Base-by-base conservation (phyloP, 2,888 invertebrate species). In the Andricus quercusramuli region DNA sequence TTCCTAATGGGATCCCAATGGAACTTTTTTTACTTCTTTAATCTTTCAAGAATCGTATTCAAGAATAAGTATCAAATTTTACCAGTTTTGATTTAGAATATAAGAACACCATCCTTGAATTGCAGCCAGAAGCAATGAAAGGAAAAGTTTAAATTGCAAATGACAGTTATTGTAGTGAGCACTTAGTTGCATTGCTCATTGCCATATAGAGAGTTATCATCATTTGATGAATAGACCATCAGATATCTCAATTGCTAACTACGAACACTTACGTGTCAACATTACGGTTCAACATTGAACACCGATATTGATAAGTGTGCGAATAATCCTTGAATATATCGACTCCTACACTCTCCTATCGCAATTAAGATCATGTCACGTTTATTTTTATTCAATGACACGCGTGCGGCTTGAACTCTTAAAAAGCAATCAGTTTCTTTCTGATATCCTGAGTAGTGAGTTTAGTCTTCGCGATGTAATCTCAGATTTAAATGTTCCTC, bases 371-470 rank as follows among this genome's bases (percentile, higher is more conserved):
- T 68, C 68, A 68, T 41, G 68, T 68, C 68, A 68, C 44, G 68
- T 68, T 68, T 68, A 68, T 68, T 68, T 68, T 68, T 68, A 47
- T 68, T 68, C 68, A 47, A 68, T 47, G 68, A 47, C 44, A 68
- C 44, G 41, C 41, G 68, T 22, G 47, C 11, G 22, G 67, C 68
- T 68, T 68, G n/a, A 68, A 47, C 41, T 68, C 11, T 44, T 68
- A 47, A 68, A 25, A 25, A 68, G 68, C 6, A 68, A 25, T 41
- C 44, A 22, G 25, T 17, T 44, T 68, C 22, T 68, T 68, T 44
- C 47, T 47, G n/a, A 67, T 32, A 65, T 41, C n/a, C 5, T 56
- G n/a, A 56, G 47, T 15, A 15, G 15, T 47, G 47, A 56, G 56
- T n/a, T 56, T 56, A 56, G 56, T 56, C n/a, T 56, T 56, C 56